These are phyloP conservation scores for Leucosticte australis DNA, from an alignment of 2,113 vertebrate species.

Conservation along the genomic window DNA sequence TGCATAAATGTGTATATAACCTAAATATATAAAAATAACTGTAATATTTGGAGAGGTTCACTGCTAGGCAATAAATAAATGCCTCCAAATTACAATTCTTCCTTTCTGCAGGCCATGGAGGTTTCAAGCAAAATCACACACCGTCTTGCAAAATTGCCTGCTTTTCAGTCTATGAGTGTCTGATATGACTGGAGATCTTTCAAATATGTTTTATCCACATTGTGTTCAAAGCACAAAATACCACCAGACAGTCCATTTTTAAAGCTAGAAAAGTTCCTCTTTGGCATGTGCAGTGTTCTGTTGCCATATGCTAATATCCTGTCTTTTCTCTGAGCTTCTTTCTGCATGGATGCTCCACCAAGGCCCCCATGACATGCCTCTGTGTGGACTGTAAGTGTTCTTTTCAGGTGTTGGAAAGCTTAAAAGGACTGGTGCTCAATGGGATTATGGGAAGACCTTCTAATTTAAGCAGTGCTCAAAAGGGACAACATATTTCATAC, in stretches of 20 bases:
- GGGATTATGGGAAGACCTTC: neutral
- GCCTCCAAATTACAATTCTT: neutral
- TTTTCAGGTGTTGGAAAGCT: neutral
- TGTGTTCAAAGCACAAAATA: neutral
- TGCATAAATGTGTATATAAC: neutral
- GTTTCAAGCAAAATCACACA: neutral
- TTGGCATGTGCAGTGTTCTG: conserved; percentile 29
- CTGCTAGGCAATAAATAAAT: neutral
- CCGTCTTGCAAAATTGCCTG: neutral
- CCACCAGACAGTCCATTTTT: neutral
- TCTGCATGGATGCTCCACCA: conserved; percentile 6
- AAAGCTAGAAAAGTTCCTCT: neutral
- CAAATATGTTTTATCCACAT: neutral
- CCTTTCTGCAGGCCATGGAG: neutral
- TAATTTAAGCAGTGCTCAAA: conserved; percentile 27
- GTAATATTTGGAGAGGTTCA: neutral
- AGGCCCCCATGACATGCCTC: neutral
- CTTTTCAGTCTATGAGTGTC: neutral
- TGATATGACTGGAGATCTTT: neutral
- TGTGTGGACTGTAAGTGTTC: neutral
- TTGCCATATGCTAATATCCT: conserved; percentile 45
- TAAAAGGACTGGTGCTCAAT: neutral
- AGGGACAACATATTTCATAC: neutral
- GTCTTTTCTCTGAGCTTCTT: conserved; percentile 38
- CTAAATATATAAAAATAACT: neutral